Base-by-base conservation (phyloP, 2,797 vertebrate genomes). In the Lemur catta region DNA sequence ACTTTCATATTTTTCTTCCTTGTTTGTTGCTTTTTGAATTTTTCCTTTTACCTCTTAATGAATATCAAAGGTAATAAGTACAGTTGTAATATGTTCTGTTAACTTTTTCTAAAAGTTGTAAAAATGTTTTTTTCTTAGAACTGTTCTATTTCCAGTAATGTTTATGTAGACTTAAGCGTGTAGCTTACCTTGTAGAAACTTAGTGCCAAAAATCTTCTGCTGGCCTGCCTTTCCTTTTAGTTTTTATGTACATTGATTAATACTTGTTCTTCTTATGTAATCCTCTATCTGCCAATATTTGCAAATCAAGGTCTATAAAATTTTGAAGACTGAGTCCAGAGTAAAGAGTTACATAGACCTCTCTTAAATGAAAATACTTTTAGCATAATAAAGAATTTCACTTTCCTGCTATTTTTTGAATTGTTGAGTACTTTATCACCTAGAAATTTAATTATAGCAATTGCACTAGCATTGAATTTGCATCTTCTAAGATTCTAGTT, bases 321-420 rank as follows among this genome's bases (percentile, higher is more conserved):
- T 90, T 80, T 72, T 88, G 78, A 91, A 81, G 38, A 82, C 24
- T 18, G 17, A 72, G 33, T 81, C 28, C n/a, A 67, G 35, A 89
- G 20, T 91, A 24, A 86, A 94, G 43, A 89, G 35, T 93, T 82
- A 71, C n/a, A n/a, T 86, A 26, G 15, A 30, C 28, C 26, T 91
- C 22, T 86, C 33, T 84, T 81, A 93, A 86, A 67, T 89, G 43
- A 78, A 95, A 85, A 87, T 86, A 7, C 24, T 92, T 94, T 94
- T 33, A 89, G 43, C 63, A 84, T 69, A 79, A 3, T 55, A 90
- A 85, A 79, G 7, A 61, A 76, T 90, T 94, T 93, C 82, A 50
- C 15, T 93, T 80, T 89, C 28, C 26, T 89, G n/a, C 18, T 88
- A 24, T 89, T 81, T 89, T 85, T 55, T 96, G 69, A 93, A 57